phyloP scores from a whole-genome alignment of 1,140 invertebrate species.

The Apis laboriosa region DNA sequence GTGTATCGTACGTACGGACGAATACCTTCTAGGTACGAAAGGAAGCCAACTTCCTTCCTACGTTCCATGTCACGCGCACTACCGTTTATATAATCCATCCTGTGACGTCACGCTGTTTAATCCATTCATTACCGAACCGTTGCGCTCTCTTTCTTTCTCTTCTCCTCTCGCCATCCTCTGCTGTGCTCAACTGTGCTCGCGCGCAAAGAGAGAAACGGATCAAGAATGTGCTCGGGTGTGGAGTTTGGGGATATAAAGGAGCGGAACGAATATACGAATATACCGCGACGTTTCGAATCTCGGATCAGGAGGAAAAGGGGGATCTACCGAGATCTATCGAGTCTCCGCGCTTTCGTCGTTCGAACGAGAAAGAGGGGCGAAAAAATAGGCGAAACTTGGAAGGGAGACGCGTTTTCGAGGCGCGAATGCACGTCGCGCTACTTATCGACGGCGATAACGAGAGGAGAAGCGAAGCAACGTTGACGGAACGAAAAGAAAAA shows the following conservation, averaged over 20 bases:
- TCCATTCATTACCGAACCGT: conserved; percentile 69
- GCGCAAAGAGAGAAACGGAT: too few species aligned
- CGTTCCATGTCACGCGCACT: conserved; percentile 71
- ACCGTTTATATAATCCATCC: conserved; percentile 74
- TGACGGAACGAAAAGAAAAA: not conserved
- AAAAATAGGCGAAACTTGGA: too few species aligned
- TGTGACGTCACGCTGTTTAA: conserved; percentile 74
- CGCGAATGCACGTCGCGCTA: not conserved
- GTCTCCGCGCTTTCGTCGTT: too few species aligned
- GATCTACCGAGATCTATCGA: too few species aligned
- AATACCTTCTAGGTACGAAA: conserved; percentile 71
- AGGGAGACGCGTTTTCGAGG: too few species aligned
- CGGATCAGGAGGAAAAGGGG: too few species aligned
- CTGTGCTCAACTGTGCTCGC: too few species aligned
- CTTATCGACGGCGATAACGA: conserved; percentile 36
- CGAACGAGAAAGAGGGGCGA: too few species aligned
- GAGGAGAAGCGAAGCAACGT: conserved; percentile 36
- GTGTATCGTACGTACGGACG: conserved; percentile 31
- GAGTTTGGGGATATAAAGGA: too few species aligned
- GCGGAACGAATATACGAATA: too few species aligned
- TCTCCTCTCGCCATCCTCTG: not conserved
- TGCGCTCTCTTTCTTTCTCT: conserved; percentile 35
- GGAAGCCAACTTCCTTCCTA: conserved; percentile 75
- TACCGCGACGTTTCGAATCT: too few species aligned
- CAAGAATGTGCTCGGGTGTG: too few species aligned